Conservation (phyloP, 2,797 vertebrate species). For the Hippocampus kuda region DNA sequence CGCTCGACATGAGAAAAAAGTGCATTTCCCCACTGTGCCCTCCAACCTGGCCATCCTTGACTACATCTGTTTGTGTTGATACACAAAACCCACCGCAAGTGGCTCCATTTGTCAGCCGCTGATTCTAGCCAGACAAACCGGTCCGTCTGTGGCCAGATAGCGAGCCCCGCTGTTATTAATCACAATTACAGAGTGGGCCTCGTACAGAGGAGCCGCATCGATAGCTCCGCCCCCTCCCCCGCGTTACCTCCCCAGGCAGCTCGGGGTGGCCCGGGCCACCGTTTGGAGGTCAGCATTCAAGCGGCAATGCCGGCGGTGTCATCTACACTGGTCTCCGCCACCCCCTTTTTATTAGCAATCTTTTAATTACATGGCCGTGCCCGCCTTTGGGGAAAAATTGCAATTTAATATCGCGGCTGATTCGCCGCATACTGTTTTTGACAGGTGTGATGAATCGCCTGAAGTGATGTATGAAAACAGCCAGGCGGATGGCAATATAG, state of each 20-base stretch:
- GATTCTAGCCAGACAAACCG: constrained; percentile 96
- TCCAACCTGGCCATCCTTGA: constrained; percentile 80
- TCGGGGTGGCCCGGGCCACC: constrained; percentile 59
- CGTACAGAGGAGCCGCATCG: constrained; percentile 73
- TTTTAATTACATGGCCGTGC: constrained; percentile 69
- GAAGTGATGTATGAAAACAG: constrained; percentile 74
- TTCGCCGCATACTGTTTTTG: constrained; percentile 69
- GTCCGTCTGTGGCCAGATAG: constrained; percentile 92
- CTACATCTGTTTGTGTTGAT: constrained; percentile 98
- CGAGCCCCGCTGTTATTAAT: constrained; percentile 91
- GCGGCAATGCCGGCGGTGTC: constrained; percentile 56
- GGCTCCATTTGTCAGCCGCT: constrained; percentile 93
- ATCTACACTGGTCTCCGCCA: constrained; percentile 56
- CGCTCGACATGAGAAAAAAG: constrained; percentile 62
- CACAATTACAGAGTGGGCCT: constrained; percentile 94
- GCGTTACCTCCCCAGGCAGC: constrained; percentile 44
- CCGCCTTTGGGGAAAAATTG: constrained; percentile 60
- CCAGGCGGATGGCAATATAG: constrained; percentile 73
- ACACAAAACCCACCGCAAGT: constrained; percentile 86
- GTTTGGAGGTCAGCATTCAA: constrained; percentile 65
- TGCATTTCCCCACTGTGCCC: constrained; percentile 72
- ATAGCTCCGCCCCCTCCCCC: constrained; percentile 59
- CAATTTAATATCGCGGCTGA: constrained; percentile 73
- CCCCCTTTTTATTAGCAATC: constrained; percentile 69
- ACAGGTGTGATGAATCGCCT: constrained; percentile 72